Conservation (phyloP, 2,113 vertebrate species). For the Butorides virescens region DNA sequence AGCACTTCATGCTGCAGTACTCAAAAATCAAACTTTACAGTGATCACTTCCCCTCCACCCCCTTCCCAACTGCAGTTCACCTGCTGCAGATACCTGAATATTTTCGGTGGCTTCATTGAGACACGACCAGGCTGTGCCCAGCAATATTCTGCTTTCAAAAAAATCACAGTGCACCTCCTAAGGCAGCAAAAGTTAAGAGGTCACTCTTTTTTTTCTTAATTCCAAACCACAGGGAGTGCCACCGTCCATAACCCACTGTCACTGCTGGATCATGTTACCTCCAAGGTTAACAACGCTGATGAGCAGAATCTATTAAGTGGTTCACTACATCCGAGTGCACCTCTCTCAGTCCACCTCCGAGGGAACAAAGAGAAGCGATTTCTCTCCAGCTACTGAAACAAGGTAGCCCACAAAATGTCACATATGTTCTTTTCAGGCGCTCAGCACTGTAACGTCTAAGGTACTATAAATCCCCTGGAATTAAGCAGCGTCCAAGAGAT, state of each 20-base stretch:
- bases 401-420: neutral
- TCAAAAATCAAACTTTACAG: neutral
- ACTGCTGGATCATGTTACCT: neutral
- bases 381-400: neutral
- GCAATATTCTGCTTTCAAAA: neutral
- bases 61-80: neutral
- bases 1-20: neutral
- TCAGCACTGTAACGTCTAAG: neutral
- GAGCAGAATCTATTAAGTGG: neutral
- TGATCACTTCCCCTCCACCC: neutral
- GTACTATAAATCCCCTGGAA: constrained; percentile 3
- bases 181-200: neutral
- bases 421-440: neutral
- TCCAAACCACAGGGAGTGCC: neutral
- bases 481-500: neutral
- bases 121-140: neutral
- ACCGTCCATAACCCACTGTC: neutral
- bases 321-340: neutral
- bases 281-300: neutral
- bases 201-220: neutral
- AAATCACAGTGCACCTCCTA: neutral
- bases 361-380: neutral
- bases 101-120: neutral
- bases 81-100: neutral
- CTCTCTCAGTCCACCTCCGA: neutral